phyloP scores from a whole-genome alignment of 2,113 vertebrate genomes.

The Argyrosomus japonicus region DNA sequence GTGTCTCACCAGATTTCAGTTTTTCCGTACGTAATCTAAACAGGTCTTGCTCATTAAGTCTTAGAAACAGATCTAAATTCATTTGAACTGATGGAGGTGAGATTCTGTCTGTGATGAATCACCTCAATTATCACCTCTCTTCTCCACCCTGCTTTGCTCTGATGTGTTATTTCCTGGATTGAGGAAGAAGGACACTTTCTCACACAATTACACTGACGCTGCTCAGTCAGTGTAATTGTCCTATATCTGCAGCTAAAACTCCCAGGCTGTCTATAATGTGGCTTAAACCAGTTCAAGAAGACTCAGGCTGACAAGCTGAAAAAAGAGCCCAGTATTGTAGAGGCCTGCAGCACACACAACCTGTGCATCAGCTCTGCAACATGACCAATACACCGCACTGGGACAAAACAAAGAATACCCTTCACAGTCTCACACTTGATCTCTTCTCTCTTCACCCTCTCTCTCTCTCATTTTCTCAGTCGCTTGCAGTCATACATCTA shows the following conservation, averaged over 20 bases:
- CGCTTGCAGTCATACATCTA: slow-evolving; percentile 14
- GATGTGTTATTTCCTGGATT: slow-evolving; percentile 7
- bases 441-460: background rate
- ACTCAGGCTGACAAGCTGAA: slow-evolving; percentile 9
- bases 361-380: slow-evolving; percentile 32
- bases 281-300: slow-evolving; percentile 17
- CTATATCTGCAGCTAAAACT: slow-evolving; percentile 24
- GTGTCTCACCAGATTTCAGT: too few species aligned
- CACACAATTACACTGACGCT: background rate
- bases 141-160: background rate
- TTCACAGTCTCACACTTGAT: slow-evolving; percentile 4
- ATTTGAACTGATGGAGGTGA: background rate
- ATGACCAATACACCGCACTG: slow-evolving; percentile 38
- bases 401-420: slow-evolving; percentile 9
- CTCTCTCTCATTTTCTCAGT: background rate
- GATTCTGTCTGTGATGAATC: background rate
- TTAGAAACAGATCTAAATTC: background rate
- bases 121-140: slow-evolving; percentile 34
- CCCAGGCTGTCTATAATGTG: slow-evolving; percentile 23
- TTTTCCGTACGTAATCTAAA: background rate
- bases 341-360: slow-evolving; percentile 15
- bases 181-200: slow-evolving; percentile 3
- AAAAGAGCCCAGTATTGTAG: background rate
- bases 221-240: slow-evolving; percentile 4
- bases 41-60: background rate